Percentiles rank a stretch among this genome's conserved stretches.
Conservation (phyloP, 2,797 vertebrate species). For the Leptatherina wallacei region DNA sequence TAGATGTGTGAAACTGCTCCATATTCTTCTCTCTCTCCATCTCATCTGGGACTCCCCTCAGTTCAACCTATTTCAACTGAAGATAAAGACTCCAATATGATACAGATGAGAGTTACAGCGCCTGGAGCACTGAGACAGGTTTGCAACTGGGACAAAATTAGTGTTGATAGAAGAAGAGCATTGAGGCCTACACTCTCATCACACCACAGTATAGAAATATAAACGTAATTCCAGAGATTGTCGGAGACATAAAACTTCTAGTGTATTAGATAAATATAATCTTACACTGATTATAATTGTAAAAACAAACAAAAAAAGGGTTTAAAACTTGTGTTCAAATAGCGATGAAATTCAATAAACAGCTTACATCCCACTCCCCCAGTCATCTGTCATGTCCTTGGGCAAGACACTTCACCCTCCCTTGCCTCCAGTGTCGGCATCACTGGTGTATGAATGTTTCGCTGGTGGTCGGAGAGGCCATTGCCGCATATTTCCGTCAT, state of each 20-base stretch:
- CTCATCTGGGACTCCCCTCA: slow-evolving; percentile 63
- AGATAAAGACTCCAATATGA: slow-evolving; percentile 55
- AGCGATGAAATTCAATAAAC: slow-evolving; percentile 7
- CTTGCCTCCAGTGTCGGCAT: no score
- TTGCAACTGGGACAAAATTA: slow-evolving; percentile 49
- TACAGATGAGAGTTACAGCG: slow-evolving; percentile 41
- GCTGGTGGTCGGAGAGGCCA: no score
- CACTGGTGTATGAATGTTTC: no score
- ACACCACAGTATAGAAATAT: slow-evolving; percentile 11
- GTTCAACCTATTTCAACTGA: slow-evolving; percentile 56
- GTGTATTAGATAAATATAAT: background rate
- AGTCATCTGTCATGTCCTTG: no score
- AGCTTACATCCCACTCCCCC: background rate
- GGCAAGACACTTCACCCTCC: no score
- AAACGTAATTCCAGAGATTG: slow-evolving; percentile 15
- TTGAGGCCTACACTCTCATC: slow-evolving; percentile 26
- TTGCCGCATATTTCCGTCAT: no score
- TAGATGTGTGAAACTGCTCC: slow-evolving; percentile 76
- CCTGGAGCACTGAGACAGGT: slow-evolving; percentile 47
- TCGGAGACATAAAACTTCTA: slow-evolving; percentile 27
- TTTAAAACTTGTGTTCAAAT: background rate
- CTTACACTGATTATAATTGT: slow-evolving; percentile 13
- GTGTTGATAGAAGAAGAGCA: slow-evolving; percentile 21
- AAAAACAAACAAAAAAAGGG: background rate
- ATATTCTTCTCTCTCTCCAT: slow-evolving; percentile 55